Percentiles rank a stretch among this genome's conserved stretches.
phyloP scores from a whole-genome alignment of 2,888 invertebrate genomes.

The Caenorhabditis sp. region DNA sequence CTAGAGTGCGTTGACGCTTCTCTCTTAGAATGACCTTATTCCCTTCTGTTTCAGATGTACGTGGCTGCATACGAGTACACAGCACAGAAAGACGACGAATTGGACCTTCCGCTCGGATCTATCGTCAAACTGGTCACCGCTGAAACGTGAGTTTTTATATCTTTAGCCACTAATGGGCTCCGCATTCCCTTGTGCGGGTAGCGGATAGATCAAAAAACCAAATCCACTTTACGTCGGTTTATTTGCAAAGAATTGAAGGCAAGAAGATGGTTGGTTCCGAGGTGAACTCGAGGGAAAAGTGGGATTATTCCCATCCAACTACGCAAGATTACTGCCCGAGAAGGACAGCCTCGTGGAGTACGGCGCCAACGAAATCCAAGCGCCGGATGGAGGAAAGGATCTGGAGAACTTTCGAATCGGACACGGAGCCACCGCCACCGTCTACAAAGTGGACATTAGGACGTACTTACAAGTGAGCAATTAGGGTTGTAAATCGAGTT shows the following conservation, averaged over 20 bases:
- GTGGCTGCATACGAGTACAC: conserved; percentile 64
- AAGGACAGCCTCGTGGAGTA: conserved; percentile 21
- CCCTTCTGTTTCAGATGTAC: conserved; percentile 27
- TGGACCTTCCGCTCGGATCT: conserved; percentile 67
- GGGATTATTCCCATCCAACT: conserved; percentile 51
- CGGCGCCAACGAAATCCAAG: conserved; percentile 15
- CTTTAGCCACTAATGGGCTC: neutral
- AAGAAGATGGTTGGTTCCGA: conserved; percentile 52
- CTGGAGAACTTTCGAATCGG: conserved; percentile 43
- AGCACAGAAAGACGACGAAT: conserved; percentile 68
- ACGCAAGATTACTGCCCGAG: conserved; percentile 15
- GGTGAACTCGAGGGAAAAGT: conserved; percentile 47
- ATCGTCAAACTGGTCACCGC: conserved; percentile 52
- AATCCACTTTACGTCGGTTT: neutral
- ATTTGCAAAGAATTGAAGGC: conserved; percentile 10
- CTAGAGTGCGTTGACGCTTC: conserved; percentile 2
- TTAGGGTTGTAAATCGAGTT: too few relatives aligned
- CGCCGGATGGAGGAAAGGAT: conserved; percentile 4
- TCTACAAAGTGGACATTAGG: conserved; percentile 42
- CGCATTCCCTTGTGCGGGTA: too few relatives aligned
- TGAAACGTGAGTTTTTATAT: conserved; percentile 44
- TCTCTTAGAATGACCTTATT: neutral
- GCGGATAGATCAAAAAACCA: too few relatives aligned
- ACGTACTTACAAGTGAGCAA: conserved; percentile 3
- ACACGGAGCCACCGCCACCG: conserved; percentile 53